Conservation (phyloP, 2,113 vertebrate species). For the Percopsis transmontana region DNA sequence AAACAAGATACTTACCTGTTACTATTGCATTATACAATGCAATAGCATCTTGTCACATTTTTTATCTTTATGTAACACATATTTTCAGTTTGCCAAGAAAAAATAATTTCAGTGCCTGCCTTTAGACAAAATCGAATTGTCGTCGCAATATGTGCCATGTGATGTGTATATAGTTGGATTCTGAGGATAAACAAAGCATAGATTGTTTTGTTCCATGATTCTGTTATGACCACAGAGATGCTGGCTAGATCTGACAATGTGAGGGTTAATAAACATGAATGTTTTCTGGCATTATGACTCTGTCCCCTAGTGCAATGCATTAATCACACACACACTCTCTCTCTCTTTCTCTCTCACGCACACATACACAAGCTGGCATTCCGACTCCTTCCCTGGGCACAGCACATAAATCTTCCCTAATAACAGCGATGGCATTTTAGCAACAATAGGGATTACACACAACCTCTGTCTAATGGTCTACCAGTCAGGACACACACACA, state of each 20-base stretch:
- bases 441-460: constrained; percentile 76
- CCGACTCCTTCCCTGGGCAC: constrained; percentile 69
- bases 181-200: constrained; percentile 15
- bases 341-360: constrained; percentile 17
- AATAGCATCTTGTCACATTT: too few species aligned
- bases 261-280: constrained; percentile 55
- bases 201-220: constrained; percentile 31
- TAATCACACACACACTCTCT: constrained; percentile 47
- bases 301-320: constrained; percentile 59
- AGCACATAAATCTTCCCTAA: constrained; percentile 75
- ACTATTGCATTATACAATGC: too few species aligned
- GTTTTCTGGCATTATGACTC: constrained; percentile 55
- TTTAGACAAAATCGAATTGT: too few species aligned
- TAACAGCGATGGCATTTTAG: constrained; percentile 78
- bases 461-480: constrained; percentile 65
- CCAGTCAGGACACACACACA: constrained; percentile 57
- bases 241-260: constrained; percentile 46
- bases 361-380: constrained; percentile 60
- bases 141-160: not conserved
- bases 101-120: too few species aligned
- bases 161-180: not conserved
- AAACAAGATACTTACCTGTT: too few species aligned
- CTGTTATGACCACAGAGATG: constrained; percentile 41
- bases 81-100: too few species aligned
- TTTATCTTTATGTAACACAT: too few species aligned